Evolutionary conservation across 2,113 vertebrate species (phyloP), one percentile per base, ranked within the genome.

Genomic region (Malurus melanocephalus): DNA sequence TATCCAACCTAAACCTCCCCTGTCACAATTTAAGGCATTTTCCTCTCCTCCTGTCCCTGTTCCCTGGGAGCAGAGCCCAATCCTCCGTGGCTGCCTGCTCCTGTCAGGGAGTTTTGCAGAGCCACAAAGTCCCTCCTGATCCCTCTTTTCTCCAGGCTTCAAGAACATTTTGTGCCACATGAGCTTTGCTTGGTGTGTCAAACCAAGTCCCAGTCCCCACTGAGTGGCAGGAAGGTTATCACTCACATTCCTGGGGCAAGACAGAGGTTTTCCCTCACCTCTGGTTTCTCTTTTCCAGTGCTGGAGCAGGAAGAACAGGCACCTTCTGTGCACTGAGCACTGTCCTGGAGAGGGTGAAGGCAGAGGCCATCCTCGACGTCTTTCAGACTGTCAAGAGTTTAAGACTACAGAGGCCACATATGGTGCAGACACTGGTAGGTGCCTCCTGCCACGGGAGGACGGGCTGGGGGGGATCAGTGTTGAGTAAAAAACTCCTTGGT

Each of bases 401-500:
- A 87, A 97, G 99, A 95, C 97, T 99, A 92, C 99, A 99, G 98
- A 98, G 99, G 97, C 99, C 99, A 77, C 99, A 99, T 96, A 99
- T 99, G 99, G 99, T 99, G 98, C 99, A 99, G 98, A 99, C 99
- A 98, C 98, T 99, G 99, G 99, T 99, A 97, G 95, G 98, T 15
- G 11, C 18, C 68, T 83, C 45, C 64, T 83, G 76, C 68, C 66
- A 21, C 6, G 0, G 30, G 3, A 32, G 78, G 61, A 18, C 0
- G 2, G 17, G 66, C 27, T 61, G 33, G 43, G 66, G 18, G 7
- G 18, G 7, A 42, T 62, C 79, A 11, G 0, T 2, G 16, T 2
- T 32, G 28, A 65, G 46, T 18, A 51, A 33, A 84, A 86, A 23
- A 16, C 30, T 51, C 72, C n/a, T 73, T 4, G 4, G 2, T 3